These are phyloP conservation scores for Drosophila infuscata DNA, from an alignment of 2,888 invertebrate genomes.

Conservation along the genomic window DNA sequence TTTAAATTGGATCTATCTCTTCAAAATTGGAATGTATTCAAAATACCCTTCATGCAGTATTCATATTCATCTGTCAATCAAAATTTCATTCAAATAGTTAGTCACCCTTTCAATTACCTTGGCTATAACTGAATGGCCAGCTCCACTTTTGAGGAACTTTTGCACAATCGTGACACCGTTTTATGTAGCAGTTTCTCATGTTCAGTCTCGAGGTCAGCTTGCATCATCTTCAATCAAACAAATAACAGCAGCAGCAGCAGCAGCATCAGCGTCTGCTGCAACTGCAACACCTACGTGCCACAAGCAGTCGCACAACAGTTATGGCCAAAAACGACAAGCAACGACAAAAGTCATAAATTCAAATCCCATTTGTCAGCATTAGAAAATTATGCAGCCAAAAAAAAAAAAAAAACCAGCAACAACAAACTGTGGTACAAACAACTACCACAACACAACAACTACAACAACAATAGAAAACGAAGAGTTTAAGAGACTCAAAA, in stretches of 20 bases:
- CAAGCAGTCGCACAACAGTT: constrained; percentile 38
- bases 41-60: constrained; percentile 6
- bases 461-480: constrained; percentile 43
- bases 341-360: constrained; percentile 72
- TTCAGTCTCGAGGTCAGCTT: constrained; percentile 68
- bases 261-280: constrained; percentile 12
- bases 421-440: constrained; percentile 37
- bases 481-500: constrained; percentile 26
- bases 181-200: constrained; percentile 51
- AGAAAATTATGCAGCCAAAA: constrained; percentile 76
- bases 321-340: constrained; percentile 45
- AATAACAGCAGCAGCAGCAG: constrained; percentile 7
- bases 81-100: constrained; percentile 21
- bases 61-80: not conserved
- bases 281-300: constrained; percentile 61
- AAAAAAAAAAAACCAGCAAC: constrained; percentile 19
- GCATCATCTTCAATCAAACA: constrained; percentile 78
- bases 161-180: constrained; percentile 45
- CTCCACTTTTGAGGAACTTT: constrained; percentile 50
- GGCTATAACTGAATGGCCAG: constrained; percentile 19
- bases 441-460: constrained; percentile 38
- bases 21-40: not conserved
- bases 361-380: constrained; percentile 81
- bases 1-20: not conserved
- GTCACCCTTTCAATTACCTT: constrained; percentile 23